Evolutionary conservation across 2,113 vertebrate genomes (phyloP), one percentile per base, ranked within the genome.

Genomic region (Rallus limicola): DNA sequence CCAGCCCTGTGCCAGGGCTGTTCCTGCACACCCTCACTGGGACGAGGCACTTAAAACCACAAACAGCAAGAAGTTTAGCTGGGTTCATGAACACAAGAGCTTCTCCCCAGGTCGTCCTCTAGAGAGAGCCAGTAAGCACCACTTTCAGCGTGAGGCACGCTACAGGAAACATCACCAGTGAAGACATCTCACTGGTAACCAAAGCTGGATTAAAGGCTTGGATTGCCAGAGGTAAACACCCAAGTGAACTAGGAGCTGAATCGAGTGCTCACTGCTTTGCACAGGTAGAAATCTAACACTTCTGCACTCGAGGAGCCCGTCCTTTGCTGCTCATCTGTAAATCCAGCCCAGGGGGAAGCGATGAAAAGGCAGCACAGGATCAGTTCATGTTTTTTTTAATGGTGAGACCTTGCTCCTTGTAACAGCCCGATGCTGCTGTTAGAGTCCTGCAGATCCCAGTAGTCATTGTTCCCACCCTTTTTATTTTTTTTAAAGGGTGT

Each of bases 141-240:
- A 20, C 7, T 64, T 65, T 67, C 75, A 82, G 58, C 55, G 52
- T 2, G 26, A 90, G 53, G 46, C 11, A 29, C 1, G 6, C 56
- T 16, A 13, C 34, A 60, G 65, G 62, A 74, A 62, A 34, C 40
- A 62, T 53, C 7, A 29, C 64, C 79, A 81, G 1, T 21, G 71
- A 83, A 86, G 86, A 69, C 16, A 75, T 86, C 76, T 79, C 44
- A 81, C 42, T 76, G 83, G 34, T 68, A 65, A 81, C 58, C 80
- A 92, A 92, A 86, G 56, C 56, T 88, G 80, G 87, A 90, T 92
- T 92, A 93, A 92, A 93, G 71, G 53, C 65, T 94, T 94, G 86
- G 69, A 52, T 68, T 13, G 2, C 62, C n/a, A 36, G 53, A n/a
- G 86, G 90, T 55, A 75, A 88, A 91, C 52, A 86, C 10, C 69